Percentiles rank a stretch among this genome's conserved stretches.
phyloP scores from a whole-genome alignment of 2,888 invertebrate species.

The Onchidella celtica region DNA sequence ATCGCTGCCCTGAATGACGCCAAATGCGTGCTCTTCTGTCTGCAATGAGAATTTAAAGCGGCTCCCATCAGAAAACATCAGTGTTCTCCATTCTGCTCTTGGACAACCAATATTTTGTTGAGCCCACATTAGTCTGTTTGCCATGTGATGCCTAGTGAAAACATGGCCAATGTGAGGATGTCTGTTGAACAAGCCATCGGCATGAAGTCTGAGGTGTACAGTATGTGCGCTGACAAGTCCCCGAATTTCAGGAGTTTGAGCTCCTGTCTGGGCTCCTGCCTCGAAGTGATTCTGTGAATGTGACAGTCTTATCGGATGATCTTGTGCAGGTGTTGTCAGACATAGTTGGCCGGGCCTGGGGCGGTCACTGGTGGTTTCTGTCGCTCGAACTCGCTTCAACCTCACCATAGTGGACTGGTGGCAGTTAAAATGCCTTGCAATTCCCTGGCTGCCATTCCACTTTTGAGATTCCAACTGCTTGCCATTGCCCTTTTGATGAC shows the following conservation, averaged over 20 bases:
- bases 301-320: neutral
- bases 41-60: neutral
- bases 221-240: neutral
- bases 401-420: neutral
- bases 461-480: neutral
- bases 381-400: neutral
- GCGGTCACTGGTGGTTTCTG: neutral
- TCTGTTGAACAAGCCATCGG: neutral
- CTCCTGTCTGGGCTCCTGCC: neutral
- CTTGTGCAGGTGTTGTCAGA: neutral
- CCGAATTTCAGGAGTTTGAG: neutral
- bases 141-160: conserved; percentile 2
- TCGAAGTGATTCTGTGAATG: neutral
- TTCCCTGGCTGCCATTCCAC: neutral
- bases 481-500: neutral
- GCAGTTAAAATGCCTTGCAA: neutral
- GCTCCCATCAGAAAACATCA: neutral
- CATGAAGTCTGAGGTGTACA: neutral
- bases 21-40: too few relatives aligned
- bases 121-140: neutral
- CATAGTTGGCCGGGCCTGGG: neutral
- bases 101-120: neutral
- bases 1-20: too few relatives aligned
- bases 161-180: conserved; percentile 7
- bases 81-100: neutral